A percentile compares a stretch with the other conserved stretches of the same genome.
Evolutionary conservation across 2,113 vertebrate genomes (phyloP).

Genomic region (Cisticola juncidis): DNA sequence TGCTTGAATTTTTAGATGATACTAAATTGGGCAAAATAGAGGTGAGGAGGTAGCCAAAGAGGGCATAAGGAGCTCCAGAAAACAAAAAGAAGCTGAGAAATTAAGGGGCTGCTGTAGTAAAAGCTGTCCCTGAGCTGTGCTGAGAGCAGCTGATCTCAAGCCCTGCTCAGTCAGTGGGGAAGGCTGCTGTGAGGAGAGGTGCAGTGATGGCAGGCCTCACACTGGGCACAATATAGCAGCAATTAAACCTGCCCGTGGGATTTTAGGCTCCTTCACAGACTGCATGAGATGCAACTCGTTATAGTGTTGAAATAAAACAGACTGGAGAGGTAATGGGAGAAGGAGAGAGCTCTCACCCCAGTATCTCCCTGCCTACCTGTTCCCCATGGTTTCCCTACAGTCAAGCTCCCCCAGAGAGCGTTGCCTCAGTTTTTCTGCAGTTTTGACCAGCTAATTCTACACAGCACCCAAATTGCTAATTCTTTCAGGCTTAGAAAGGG

Average conservation of each 20-base stretch:
- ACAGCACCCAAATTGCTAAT: background rate
- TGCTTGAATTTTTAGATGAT: background rate
- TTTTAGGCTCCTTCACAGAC: background rate
- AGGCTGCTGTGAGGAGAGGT: background rate
- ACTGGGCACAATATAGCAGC: background rate
- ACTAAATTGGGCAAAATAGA: background rate
- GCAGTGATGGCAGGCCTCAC: background rate
- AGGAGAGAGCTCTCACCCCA: background rate
- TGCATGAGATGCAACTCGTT: background rate
- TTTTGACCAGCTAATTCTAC: background rate
- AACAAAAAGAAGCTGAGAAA: background rate
- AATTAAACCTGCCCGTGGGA: background rate
- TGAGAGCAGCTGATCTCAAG: background rate
- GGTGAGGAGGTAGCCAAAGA: background rate
- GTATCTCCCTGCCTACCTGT: background rate
- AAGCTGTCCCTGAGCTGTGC: background rate
- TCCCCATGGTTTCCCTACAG: background rate
- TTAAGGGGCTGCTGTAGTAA: background rate
- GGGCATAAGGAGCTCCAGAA: background rate
- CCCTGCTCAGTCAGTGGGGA: background rate
- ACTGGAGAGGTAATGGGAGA: background rate
- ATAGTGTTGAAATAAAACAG: background rate
- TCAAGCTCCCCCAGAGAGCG: background rate
- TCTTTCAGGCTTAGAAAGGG: background rate
- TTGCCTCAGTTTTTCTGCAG: background rate